phyloP scores from a whole-genome alignment of 1,140 invertebrate species.

The Megathymus violae region DNA sequence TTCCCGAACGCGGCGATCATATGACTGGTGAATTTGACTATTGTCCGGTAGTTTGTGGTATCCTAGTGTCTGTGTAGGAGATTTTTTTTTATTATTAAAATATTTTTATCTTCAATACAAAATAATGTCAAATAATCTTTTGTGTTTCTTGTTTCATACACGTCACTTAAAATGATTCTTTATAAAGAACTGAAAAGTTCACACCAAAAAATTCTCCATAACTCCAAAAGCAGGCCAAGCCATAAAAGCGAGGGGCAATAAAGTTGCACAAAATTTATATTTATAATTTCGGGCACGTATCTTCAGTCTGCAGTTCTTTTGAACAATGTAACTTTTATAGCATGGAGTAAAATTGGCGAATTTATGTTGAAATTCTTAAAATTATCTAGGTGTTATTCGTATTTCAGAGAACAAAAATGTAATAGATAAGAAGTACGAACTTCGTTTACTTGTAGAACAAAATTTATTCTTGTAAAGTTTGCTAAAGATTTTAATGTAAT shows the following conservation, averaged over 20 bases:
- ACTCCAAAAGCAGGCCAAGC: background rate
- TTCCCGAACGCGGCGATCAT: too few species aligned
- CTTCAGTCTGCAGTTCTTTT: constrained; percentile 27
- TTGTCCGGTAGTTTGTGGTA: too few species aligned
- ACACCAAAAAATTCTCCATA: background rate
- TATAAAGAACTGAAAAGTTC: background rate
- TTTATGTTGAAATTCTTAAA: background rate
- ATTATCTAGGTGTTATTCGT: too few species aligned
- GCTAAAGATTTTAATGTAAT: constrained; percentile 37
- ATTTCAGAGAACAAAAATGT: too few species aligned
- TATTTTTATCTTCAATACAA: too few species aligned
- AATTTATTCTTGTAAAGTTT: constrained; percentile 37
- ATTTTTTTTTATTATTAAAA: too few species aligned
- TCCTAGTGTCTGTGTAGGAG: too few species aligned
- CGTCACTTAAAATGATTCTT: background rate
- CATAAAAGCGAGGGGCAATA: constrained; percentile 10
- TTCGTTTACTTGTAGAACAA: background rate
- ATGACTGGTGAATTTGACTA: too few species aligned
- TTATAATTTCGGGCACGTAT: constrained; percentile 27
- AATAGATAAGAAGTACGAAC: too few species aligned
- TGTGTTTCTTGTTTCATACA: too few species aligned
- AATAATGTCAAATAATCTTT: too few species aligned
- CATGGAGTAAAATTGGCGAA: constrained; percentile 1
- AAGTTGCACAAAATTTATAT: constrained; percentile 21
- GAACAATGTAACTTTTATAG: constrained; percentile 21